Evolutionary conservation across 1,140 invertebrate species (phyloP), one percentile per base, ranked within the genome.

Genomic region (Tribolium castaneum): DNA sequence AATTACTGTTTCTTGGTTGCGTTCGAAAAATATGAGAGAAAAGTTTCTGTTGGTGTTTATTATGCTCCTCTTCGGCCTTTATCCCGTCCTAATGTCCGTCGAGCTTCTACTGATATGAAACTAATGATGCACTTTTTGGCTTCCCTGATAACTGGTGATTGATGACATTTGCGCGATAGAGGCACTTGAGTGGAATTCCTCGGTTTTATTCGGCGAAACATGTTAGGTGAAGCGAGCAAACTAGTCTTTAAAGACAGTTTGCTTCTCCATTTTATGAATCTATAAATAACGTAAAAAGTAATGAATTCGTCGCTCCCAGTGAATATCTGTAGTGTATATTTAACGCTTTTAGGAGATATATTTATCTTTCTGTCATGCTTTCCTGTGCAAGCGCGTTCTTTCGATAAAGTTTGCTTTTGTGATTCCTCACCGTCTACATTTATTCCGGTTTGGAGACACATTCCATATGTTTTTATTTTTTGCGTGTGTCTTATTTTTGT

Each of bases 71-170:
- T 45, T 52, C 22, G 34, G 9, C 54, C 51, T 25, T 66, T 34
- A 70, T 79, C 80, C 76, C 79, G 52, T 70, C 81, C 25, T 82
- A 82, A 82, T 82, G 81, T 78, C 81, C 79, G 81, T 76, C 71
- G 76, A 80, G 74, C 76, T 74, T 72, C 80, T 51, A 78, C 81
- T 81, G 81, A 82, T 82, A 82, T 72, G 77, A 81, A 82, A 81
- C 81, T 82, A 82, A 82, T 82, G 81, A 82, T 82, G 80, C 74
- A 82, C 79, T 82, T 82, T 82, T 82, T 82, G 81, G 81, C 76
- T 79, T 74, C 51, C 75, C 80, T 77, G 81, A 82, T 82, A 82
- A 81, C 51, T 70, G 50, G 72, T 82, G 81, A 82, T 82, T 82
- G 81, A 82, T 82, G 81, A 77, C 35, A 35, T 72, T 19, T 52